A percentile compares a stretch with the other conserved stretches of the same genome.
Evolutionary conservation across 2,888 invertebrate genomes (phyloP).

Genomic region (Melanostoma mellinum): DNA sequence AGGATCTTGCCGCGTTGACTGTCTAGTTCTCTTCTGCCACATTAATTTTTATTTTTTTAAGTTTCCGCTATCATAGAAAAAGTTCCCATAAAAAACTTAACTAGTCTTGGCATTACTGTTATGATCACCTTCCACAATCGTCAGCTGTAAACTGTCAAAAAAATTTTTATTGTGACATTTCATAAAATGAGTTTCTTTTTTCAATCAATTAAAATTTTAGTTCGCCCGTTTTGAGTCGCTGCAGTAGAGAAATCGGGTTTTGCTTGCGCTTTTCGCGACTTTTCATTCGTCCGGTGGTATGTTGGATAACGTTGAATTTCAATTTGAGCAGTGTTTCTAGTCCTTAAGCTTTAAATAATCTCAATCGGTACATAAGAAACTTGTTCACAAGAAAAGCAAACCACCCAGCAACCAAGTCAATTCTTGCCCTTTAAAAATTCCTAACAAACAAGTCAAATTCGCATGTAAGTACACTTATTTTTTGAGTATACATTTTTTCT

Average conservation of each 20-base stretch:
- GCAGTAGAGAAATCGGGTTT: slow-evolving; percentile 20
- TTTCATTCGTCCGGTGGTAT: background rate
- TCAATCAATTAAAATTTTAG: background rate
- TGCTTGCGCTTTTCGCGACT: background rate
- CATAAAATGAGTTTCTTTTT: background rate
- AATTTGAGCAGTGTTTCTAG: slow-evolving; percentile 3
- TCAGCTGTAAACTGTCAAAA: too few relatives aligned
- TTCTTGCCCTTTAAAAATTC: background rate
- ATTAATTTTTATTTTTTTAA: too few relatives aligned
- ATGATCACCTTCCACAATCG: too few relatives aligned
- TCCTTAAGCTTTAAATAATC: slow-evolving; percentile 4
- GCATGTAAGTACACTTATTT: slow-evolving; percentile 3
- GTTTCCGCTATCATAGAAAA: too few relatives aligned
- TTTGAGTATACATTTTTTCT: background rate
- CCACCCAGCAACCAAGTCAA: background rate
- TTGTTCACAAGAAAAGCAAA: background rate
- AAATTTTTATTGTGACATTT: too few relatives aligned
- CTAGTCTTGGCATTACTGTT: too few relatives aligned
- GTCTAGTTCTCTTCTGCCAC: too few relatives aligned
- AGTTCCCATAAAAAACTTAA: too few relatives aligned
- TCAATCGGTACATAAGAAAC: background rate
- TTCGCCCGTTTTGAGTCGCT: background rate
- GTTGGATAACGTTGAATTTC: slow-evolving; percentile 20
- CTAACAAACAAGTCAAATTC: background rate
- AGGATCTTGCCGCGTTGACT: too few relatives aligned